Conservation (phyloP, 2,888 invertebrate species). For the Melanotus villosus region DNA sequence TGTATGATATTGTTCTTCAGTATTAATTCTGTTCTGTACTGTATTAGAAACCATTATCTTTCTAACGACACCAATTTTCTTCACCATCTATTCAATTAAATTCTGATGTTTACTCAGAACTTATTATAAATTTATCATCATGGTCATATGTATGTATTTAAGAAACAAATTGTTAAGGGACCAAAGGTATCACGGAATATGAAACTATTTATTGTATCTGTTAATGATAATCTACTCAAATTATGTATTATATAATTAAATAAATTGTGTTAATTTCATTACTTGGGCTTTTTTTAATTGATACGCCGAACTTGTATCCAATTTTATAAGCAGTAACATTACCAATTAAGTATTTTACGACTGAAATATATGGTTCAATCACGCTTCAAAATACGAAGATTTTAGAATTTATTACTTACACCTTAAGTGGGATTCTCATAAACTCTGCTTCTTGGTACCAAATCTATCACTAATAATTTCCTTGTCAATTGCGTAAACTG, state of each 20-base stretch:
- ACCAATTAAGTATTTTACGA: too few relatives aligned
- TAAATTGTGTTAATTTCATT: slow-evolving; percentile 25
- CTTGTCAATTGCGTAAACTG: too few relatives aligned
- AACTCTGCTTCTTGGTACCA: too few relatives aligned
- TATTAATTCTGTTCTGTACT: slow-evolving; percentile 15
- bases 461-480: too few relatives aligned
- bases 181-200: slow-evolving; percentile 67
- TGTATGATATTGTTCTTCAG: slow-evolving; percentile 24
- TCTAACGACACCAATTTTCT: neutral
- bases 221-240: slow-evolving; percentile 36
- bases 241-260: slow-evolving; percentile 40
- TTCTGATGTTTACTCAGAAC: slow-evolving; percentile 4
- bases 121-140: slow-evolving; percentile 22
- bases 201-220: slow-evolving; percentile 64
- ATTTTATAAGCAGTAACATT: too few relatives aligned
- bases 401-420: too few relatives aligned
- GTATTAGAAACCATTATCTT: neutral
- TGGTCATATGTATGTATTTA: slow-evolving; percentile 35
- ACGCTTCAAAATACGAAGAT: too few relatives aligned
- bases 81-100: neutral
- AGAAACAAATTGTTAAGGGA: slow-evolving; percentile 59
- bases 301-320: too few relatives aligned
- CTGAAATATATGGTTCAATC: too few relatives aligned
- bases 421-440: too few relatives aligned
- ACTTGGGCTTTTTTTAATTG: too few relatives aligned